phyloP scores from a whole-genome alignment of 2,113 vertebrate species.

The Upupa epops region DNA sequence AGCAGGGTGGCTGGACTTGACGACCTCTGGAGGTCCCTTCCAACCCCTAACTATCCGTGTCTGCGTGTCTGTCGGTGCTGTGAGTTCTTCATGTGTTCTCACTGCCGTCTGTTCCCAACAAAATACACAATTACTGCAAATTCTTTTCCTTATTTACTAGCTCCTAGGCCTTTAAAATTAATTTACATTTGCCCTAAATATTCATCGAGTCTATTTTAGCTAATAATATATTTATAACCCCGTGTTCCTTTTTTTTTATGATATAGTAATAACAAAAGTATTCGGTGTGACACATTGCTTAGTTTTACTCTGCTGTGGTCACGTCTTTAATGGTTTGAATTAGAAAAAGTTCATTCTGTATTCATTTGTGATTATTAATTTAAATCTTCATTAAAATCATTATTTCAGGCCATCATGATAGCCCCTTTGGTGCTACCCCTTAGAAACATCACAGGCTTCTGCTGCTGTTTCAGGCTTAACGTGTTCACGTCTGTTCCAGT shows the following conservation, averaged over 20 bases:
- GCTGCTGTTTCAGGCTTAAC: neutral
- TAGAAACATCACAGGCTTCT: neutral
- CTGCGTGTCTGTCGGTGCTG: neutral
- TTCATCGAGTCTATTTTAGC: neutral
- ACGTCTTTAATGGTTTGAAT: neutral
- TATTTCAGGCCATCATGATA: neutral
- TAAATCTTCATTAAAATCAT: neutral
- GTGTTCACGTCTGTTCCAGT: neutral
- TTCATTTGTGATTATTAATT: neutral
- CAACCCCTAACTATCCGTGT: too few relatives aligned
- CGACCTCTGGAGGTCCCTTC: too few relatives aligned
- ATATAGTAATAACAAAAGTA: neutral
- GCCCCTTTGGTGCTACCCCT: neutral
- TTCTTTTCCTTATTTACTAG: neutral
- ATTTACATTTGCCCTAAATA: neutral
- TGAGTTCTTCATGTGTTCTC: neutral
- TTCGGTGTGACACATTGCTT: neutral
- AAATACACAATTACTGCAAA: neutral
- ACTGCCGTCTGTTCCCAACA: neutral
- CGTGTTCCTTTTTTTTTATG: neutral
- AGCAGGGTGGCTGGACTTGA: too few relatives aligned
- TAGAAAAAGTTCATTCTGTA: neutral
- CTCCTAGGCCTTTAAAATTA: neutral
- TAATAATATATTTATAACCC: neutral
- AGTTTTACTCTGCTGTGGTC: neutral